Evolutionary conservation across 2,113 vertebrate genomes (phyloP), one percentile per base, ranked within the genome.

Genomic region (Neoarius graeffei): DNA sequence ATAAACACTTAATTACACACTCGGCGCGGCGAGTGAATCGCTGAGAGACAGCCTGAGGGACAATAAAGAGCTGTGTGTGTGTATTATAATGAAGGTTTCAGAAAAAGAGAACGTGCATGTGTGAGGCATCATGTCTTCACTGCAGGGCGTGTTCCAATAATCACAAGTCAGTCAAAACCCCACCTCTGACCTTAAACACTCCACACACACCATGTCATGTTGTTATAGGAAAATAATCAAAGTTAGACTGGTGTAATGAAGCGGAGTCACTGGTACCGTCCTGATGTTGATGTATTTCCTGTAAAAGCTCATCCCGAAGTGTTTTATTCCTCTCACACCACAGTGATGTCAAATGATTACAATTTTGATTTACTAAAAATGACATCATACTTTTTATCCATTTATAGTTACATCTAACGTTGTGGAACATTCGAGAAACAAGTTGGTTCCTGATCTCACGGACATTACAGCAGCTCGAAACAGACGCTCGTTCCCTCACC

Each of bases 1-100:
- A 89, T 89, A 89, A 89, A 83, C 66, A 57, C 83, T 87, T 92
- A 85, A 92, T 92, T 88, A 90, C 85, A 92, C 86, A 69, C 85
- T 82, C 76, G 54, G 74, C 30, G 66, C 79, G 86, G 88, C 88
- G 85, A 87, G 89, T 87, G 86, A 88, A 71, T 42, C 79, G 87
- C 76, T 69, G 71, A 82, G 90, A 85, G 84, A 83, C 81, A 85
- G 89, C 84, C 50, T 69, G 42, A 35, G 30, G 85, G 88, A 89
- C 89, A 84, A 90, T 89, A 62, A 81, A 79, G 25, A 42, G 69
- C 82, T 73, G 15, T 60, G 42, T n/a, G 42, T 52, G 83, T 64
- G 83, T 60, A 85, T 15, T 8, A 60, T 60, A 60, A 8, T 60
- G 57, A 60, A 5, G 57, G 17, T 60, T 60, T 60, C 59, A 60